Percentiles rank a stretch among this genome's conserved stretches.
Conservation (phyloP, 2,797 vertebrate genomes). For the Xiphorhynchus erythropygius region DNA sequence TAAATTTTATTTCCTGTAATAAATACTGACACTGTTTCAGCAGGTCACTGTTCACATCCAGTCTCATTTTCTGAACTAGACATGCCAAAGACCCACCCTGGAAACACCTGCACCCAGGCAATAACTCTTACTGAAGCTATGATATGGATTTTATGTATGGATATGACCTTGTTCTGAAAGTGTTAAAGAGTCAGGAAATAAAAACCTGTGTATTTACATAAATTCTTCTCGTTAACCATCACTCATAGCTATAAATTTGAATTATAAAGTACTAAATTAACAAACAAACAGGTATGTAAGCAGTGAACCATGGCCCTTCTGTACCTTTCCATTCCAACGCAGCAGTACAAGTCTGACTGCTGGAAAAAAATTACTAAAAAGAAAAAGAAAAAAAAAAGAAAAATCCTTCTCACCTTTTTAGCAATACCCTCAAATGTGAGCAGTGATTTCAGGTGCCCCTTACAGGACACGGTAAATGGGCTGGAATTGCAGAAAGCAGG, state of each 20-base stretch:
- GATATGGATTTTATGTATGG: neutral
- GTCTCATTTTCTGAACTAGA: neutral
- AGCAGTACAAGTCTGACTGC: neutral
- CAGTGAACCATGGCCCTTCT: neutral
- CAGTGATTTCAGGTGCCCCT: conserved; percentile 38
- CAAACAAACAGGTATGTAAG: neutral
- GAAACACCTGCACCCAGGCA: neutral
- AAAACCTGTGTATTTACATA: neutral
- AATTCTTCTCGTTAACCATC: neutral
- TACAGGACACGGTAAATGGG: conserved; percentile 19
- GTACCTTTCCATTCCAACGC: neutral
- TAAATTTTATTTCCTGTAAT: neutral
- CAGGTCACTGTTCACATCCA: neutral
- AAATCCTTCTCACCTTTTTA: neutral
- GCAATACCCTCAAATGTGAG: neutral
- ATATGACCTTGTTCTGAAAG: neutral
- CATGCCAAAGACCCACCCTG: neutral
- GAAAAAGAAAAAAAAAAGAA: neutral
- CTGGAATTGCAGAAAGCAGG: conserved; percentile 12
- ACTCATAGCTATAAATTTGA: neutral
- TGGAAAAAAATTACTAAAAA: neutral
- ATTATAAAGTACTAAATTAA: neutral
- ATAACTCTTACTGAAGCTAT: neutral
- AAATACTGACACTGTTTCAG: neutral
- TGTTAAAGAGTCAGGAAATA: neutral